Conservation (phyloP, 1,140 invertebrate species). For the Hylyphantes graminicola region DNA sequence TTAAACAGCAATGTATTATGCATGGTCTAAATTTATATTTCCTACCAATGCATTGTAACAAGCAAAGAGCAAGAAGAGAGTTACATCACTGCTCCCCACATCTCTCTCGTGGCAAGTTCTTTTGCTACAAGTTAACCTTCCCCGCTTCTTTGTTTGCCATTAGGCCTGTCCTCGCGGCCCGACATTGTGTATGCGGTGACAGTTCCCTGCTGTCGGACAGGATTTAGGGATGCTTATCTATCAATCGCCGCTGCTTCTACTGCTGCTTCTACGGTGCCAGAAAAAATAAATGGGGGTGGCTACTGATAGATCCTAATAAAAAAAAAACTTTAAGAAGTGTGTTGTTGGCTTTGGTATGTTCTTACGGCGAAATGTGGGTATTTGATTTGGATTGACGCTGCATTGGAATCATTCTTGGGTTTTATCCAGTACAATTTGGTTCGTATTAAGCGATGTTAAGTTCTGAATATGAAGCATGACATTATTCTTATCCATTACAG, state of each 20-base stretch:
- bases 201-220: conserved; percentile 52
- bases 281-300: conserved; percentile 16
- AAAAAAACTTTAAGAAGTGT: background rate
- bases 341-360: too few relatives aligned
- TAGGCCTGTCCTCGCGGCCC: conserved; percentile 1
- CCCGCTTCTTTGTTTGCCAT: conserved; percentile 55
- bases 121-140: conserved; percentile 59
- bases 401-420: too few relatives aligned
- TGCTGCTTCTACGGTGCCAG: background rate
- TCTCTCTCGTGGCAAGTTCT: background rate
- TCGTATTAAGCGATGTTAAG: too few relatives aligned
- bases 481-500: too few relatives aligned
- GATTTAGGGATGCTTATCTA: conserved; percentile 58
- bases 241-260: conserved; percentile 38
- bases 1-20: too few relatives aligned
- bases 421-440: too few relatives aligned
- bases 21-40: too few relatives aligned
- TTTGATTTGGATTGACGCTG: too few relatives aligned
- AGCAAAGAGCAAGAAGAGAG: too few relatives aligned
- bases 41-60: too few relatives aligned
- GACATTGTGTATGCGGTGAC: conserved; percentile 58
- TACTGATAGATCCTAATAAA: conserved; percentile 30
- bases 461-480: too few relatives aligned
- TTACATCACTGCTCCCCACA: background rate
- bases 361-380: too few relatives aligned